Evolutionary conservation across 2,113 vertebrate genomes (phyloP), one percentile per base, ranked within the genome.

Genomic region (Chinchilla lanigera): DNA sequence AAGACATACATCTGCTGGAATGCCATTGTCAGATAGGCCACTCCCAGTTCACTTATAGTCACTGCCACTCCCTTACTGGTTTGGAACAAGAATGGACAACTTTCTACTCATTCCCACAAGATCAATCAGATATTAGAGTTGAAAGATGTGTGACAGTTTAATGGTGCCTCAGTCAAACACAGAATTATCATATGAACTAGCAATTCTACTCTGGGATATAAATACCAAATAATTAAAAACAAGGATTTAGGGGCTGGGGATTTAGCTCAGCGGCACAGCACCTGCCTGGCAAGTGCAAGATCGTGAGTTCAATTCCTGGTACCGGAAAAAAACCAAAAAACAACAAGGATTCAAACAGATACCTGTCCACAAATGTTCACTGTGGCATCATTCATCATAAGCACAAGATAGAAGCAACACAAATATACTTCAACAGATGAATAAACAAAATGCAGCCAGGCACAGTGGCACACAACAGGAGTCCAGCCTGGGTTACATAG

Each of bases 131-230:
- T 73, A 82, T 38, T 3, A 85, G 28, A 86, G 60, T 33, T 71
- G 78, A 96, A 97, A 96, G 58, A 69, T 47, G 20, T 50, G 26
- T 56, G 75, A 65, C 24, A 54, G 50, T 35, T 94, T 47, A 58
- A 80, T 17, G 35, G 60, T 12, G 75, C 69, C 82, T 96, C 58
- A 65, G 63, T 89, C 80, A 67, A 92, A 93, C 50, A 33, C 44
- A 93, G 44, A 91, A 94, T 61, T 93, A 65, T 6, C 52, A 77
- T 1, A 17, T 19, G 44, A 94, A 16, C 41, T 35, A 90, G 67
- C 41, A 89, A 96, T 82, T 60, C 82, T 63, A 96, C 67, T 60
- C 67, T 47, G 44, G 47, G 7, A 35, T 24, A 75, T 41, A 75
- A 67, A 93, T 22, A 44, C 35, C 47, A 50, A 58, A 67, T 73